Evolutionary conservation across 2,113 vertebrate genomes (phyloP), one percentile per base, ranked within the genome.

Genomic region (Nipponia nippon): DNA sequence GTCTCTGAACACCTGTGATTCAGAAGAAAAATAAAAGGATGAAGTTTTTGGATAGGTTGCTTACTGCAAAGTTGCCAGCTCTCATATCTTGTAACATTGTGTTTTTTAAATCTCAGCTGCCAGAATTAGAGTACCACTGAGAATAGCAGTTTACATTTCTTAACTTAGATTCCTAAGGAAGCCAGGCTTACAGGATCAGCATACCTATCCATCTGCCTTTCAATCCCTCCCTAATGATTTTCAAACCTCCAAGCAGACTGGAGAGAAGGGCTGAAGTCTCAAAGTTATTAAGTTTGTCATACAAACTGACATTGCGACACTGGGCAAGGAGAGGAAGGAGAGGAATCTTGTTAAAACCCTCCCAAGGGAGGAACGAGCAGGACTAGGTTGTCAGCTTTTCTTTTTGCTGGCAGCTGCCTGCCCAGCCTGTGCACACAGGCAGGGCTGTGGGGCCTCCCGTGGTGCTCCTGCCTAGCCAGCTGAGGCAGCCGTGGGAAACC

Each of bases 61-160:
- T 85, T 52, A 8, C 30, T 55, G 65, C 38, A 30, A 29, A 50
- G 29, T 2, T 87, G 56, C 42, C 77, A 71, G 55, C 34, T 21
- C n/a, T 83, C 22, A 17, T 18, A 10, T 25, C 38, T 76, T 53
- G 10, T 75, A 91, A 71, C 20, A 18, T 0, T 38, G 63, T 12
- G 27, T 40, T 78, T 55, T 90, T 93, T 52, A 65, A 59, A 71
- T 52, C 53, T 50, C 61, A 55, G 72, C 80, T 81, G 72, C 61
- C 73, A 87, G 81, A 76, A 63, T 67, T 44, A 44, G 40, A 20
- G 5, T 27, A 47, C 61, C 47, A 15, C 18, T 30, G 90, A 79
- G 94, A 95, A 42, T 3, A 76, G 75, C 52, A 88, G 88, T 76
- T 90, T 85, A 55, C 56, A 44, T 61, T 85, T 85, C 70, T 87